These are phyloP conservation scores for Phytoseiulus persimilis DNA, from an alignment of 2,888 invertebrate species.

Conservation along the genomic window DNA sequence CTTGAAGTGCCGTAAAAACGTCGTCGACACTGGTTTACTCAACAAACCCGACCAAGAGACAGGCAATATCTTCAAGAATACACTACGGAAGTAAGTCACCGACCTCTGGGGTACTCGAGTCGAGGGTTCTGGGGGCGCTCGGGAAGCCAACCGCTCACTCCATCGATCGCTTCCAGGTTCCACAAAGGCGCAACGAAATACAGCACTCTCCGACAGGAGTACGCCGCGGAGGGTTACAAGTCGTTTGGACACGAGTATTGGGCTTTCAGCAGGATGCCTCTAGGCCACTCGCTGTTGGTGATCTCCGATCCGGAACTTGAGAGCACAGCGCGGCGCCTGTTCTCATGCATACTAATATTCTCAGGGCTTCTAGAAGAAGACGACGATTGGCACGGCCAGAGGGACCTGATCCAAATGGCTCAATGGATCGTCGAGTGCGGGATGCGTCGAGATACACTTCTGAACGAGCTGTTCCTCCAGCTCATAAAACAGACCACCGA, in stretches of 20 bases:
- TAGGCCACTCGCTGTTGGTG: constrained; percentile 73
- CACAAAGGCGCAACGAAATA: constrained; percentile 22
- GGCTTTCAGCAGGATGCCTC: constrained; percentile 73
- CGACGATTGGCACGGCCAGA: constrained; percentile 59
- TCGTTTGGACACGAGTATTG: constrained; percentile 54
- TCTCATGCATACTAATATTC: constrained; percentile 78
- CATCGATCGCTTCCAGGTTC: constrained; percentile 32
- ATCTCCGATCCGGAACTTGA: constrained; percentile 73
- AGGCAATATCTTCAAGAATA: constrained; percentile 78
- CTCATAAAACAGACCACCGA: constrained; percentile 81
- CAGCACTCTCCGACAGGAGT: constrained; percentile 43
- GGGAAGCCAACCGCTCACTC: background rate
- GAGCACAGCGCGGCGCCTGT: constrained; percentile 74
- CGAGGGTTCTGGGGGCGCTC: background rate
- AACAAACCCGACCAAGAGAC: constrained; percentile 69
- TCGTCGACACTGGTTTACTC: constrained; percentile 73
- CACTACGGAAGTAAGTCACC: constrained; percentile 60
- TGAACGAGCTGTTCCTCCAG: constrained; percentile 83
- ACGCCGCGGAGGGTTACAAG: constrained; percentile 41
- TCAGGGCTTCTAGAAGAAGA: constrained; percentile 60
- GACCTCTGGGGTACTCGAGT: background rate
- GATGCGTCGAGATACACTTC: constrained; percentile 70
- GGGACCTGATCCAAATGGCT: constrained; percentile 77
- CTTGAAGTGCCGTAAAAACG: constrained; percentile 67
- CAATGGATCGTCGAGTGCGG: constrained; percentile 82